Conservation (phyloP, 1,140 invertebrate species). For the Pseudomyrmex cubaensis region DNA sequence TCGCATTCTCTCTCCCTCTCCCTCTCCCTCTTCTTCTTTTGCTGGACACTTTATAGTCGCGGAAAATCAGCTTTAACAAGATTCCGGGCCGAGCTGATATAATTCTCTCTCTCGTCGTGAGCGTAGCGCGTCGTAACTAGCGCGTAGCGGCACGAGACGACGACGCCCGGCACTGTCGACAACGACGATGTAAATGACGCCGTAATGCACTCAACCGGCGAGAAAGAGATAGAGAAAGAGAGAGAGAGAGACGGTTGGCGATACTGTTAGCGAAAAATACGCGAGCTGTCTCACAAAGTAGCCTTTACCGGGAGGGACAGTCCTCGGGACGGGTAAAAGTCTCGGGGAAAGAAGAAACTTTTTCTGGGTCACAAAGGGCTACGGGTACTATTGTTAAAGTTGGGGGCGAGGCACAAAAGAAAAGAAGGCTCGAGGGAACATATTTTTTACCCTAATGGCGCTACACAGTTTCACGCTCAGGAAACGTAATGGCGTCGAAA, state of each 20-base stretch:
- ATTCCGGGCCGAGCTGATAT: conserved; percentile 45
- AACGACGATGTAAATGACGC: conserved; percentile 52
- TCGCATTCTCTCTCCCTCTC: conserved; percentile 4
- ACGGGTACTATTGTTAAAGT: conserved; percentile 22
- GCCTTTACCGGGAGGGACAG: conserved; percentile 55
- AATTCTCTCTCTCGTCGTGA: conserved; percentile 31
- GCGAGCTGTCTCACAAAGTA: conserved; percentile 59
- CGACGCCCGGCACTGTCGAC: conserved; percentile 1
- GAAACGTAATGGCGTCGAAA: conserved; percentile 47
- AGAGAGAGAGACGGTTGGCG: conserved; percentile 53
- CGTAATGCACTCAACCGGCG: conserved; percentile 51
- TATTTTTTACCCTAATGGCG: conserved; percentile 71
- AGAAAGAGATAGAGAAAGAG: neutral
- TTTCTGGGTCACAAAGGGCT: conserved; percentile 1
- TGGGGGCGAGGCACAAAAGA: too few relatives aligned
- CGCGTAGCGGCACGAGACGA: conserved; percentile 21
- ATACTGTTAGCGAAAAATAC: conserved; percentile 60
- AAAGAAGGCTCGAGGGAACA: neutral
- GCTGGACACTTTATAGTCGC: conserved; percentile 39
- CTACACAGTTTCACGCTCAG: conserved; percentile 70
- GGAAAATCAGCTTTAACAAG: conserved; percentile 55
- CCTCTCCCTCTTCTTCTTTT: neutral
- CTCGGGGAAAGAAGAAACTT: neutral
- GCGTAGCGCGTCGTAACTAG: conserved; percentile 11
- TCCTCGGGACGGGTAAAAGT: neutral